Evolutionary conservation across 2,888 invertebrate genomes (phyloP).

Genomic region (Erpobdella octoculata): DNA sequence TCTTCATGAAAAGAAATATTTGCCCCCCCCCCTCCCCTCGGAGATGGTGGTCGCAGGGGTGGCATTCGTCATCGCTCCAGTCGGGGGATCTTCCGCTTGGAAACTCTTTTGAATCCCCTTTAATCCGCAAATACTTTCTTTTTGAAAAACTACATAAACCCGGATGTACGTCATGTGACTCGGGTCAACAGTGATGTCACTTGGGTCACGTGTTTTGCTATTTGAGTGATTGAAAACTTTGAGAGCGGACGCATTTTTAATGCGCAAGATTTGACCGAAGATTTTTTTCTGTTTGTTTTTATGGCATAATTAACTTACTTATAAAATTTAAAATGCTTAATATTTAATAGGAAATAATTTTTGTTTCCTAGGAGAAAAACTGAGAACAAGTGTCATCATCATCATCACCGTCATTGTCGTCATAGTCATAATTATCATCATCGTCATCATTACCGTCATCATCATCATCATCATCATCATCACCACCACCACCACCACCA

Average conservation of each 20-base stretch:
- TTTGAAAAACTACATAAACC: slow-evolving; percentile 3
- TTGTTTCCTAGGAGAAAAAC: no score
- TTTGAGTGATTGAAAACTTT: background rate
- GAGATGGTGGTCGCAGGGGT: no score
- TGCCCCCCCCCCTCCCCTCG: background rate
- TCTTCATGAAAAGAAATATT: background rate
- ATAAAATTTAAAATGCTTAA: no score
- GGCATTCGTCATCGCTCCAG: no score
- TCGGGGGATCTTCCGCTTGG: background rate
- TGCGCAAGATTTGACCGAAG: background rate
- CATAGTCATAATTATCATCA: no score
- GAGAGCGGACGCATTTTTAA: no score
- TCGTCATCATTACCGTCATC: background rate
- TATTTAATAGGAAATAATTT: no score
- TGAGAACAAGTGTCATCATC: no score
- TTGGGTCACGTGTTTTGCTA: slow-evolving; percentile 12
- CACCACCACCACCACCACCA: background rate
- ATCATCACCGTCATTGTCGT: no score
- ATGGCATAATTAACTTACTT: no score
- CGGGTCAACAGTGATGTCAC: slow-evolving; percentile 18
- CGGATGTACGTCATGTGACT: slow-evolving; percentile 11
- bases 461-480: background rate
- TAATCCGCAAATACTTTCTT: slow-evolving; percentile 3
- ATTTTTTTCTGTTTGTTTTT: background rate
- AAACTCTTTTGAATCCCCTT: background rate